Evolutionary conservation across 2,113 vertebrate genomes (phyloP), one percentile per base, ranked within the genome.

Genomic region (Anoura caudifer): DNA sequence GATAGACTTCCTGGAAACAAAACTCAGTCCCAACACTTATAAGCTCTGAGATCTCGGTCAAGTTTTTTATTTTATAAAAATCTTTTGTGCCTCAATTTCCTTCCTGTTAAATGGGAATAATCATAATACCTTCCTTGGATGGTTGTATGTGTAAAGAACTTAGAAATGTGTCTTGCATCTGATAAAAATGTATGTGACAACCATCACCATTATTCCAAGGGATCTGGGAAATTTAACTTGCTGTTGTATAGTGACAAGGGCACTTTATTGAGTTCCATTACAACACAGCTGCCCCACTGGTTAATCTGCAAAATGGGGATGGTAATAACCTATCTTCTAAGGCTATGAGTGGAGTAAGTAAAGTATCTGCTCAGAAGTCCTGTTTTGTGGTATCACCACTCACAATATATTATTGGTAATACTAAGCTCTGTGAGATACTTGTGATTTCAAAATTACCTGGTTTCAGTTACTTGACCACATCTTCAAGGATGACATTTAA

Each of bases 381-480:
- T 87, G 26, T 85, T 81, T 77, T 96, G 26, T 73, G 45, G 17
- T 87, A 93, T 76, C 59, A 91, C 33, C 31, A 85, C 45, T 93
- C 16, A 93, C 67, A n/a, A 52, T 33, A 85, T 54, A 82, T 4
- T 61, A 77, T 4, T 43, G 41, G 54, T 70, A 95, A 73, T 13
- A 86, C 0, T 87, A 28, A 61, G n/a, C 76, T 92, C 87, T 75
- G 54, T 38, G 28, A 81, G 72, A 94, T 79, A 87, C 33, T 90
- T 90, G 33, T 52, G n/a, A 91, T 94, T 96, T 96, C 43, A 92
- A 92, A 97, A 87, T 98, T 97, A 97, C 97, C 97, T 96, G 86
- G 41, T 94, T 94, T 76, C 73, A 95, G 88, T 70, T 93, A 96
- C 36, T 93, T 56, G 94, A 97, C 28, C 94, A 97, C 65, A 84